Base-by-base conservation (phyloP, 1,140 invertebrate genomes). In the Drosophila virilis region DNA sequence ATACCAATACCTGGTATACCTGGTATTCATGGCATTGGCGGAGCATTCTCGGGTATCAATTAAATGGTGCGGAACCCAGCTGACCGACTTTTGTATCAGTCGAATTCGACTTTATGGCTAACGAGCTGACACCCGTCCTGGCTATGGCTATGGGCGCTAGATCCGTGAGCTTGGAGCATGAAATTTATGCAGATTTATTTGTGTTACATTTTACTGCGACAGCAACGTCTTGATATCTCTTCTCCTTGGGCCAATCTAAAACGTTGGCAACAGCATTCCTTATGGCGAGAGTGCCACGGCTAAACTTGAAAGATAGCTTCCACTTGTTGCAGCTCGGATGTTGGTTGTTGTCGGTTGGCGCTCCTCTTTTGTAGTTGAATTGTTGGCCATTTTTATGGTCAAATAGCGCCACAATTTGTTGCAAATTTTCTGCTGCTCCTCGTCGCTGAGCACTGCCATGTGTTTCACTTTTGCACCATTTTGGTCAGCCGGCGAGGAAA, bases 141-240 rank as follows among this genome's bases (percentile, higher is more conserved):
- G 3, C 37, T 17, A 17, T 17, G 22, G 22, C 22, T 28, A 28
- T 42, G 43, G 13, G 28, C 54, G 37, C 22, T 51, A 64, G 55
- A 58, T 67, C 35, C 58, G 35, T 22, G 35, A 28, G 66, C 35
- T 46, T 55, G 48, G n/a, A 42, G 76, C 57, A 66, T 67, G 61
- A 71, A 86, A 86, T 79, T 88, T 86, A 86, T 86, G 83, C 81
- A 86, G 84, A 86, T 88, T 88, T 86, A 86, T 86, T 86, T 86
- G 73, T 88, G 79, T 83, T 88, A 79, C 83, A 88, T 79, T 81
- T 83, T 68, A 74, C 28, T 50, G 65, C 15, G 51, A 70, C 75
- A 54, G 54, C 52, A 61, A 37, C 54, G 52, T 38, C 60, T 74
- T 82, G 78, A 86, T 85, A 81, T 85, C 82, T 85, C 81, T 84